phyloP scores from a whole-genome alignment of 2,888 invertebrate species.

The Rugalucina vietnamica region DNA sequence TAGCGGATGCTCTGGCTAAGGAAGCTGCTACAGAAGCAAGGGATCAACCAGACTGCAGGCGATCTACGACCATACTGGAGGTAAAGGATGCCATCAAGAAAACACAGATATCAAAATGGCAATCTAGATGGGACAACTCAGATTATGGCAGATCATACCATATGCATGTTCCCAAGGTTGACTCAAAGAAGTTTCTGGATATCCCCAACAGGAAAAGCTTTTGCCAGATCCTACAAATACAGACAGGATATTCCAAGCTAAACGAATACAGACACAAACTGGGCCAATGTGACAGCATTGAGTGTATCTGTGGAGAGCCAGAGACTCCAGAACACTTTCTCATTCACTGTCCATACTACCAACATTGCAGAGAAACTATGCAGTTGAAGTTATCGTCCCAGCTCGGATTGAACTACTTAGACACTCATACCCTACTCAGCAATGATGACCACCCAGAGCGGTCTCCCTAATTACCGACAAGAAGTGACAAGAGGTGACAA shows the following conservation, averaged over 20 bases:
- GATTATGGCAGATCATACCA: background rate
- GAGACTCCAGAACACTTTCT: background rate
- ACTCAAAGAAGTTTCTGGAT: background rate
- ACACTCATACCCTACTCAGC: background rate
- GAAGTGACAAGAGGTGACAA: too few relatives aligned
- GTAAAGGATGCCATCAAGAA: background rate
- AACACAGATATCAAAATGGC: background rate
- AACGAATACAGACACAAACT: background rate
- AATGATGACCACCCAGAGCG: background rate
- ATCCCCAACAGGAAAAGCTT: background rate
- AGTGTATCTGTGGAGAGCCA: background rate
- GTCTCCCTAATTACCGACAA: too few relatives aligned
- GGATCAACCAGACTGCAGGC: background rate
- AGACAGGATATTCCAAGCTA: background rate
- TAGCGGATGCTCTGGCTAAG: too few relatives aligned
- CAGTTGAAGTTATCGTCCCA: background rate
- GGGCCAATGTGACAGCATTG: background rate
- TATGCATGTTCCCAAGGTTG: background rate
- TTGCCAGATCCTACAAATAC: constrained; percentile 3
- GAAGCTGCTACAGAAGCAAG: background rate
- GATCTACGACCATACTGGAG: background rate
- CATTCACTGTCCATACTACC: background rate
- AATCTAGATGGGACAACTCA: background rate
- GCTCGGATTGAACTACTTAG: background rate
- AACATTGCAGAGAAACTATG: constrained; percentile 5